Evolutionary conservation across 30 jellyfish, hydroid and myxozoan genomes (phyloP).

Genomic region (Chrysaora quinquecirrha): DNA sequence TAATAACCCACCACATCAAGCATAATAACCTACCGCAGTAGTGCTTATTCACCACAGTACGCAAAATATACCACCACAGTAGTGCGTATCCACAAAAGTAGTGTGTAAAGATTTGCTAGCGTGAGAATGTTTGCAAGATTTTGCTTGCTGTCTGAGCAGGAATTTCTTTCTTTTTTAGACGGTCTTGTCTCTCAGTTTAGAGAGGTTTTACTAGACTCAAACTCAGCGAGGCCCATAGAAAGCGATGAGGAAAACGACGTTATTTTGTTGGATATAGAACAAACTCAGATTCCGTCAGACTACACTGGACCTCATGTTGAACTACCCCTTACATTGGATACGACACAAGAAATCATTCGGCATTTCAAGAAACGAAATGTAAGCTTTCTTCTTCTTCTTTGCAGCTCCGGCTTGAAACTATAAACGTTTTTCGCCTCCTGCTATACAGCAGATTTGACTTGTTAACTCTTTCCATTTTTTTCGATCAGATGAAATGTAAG

Average conservation of each 20-base stretch:
- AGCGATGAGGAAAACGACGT: neutral
- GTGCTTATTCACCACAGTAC: too few relatives aligned
- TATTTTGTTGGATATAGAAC: constrained; percentile 31
- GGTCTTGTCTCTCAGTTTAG: constrained; percentile 40
- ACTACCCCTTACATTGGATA: constrained; percentile 61
- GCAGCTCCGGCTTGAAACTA: too few relatives aligned
- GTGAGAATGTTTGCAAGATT: too few relatives aligned
- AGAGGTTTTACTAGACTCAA: constrained; percentile 35
- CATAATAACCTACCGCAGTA: too few relatives aligned
- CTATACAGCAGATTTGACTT: too few relatives aligned
- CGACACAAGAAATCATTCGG: constrained; percentile 38
- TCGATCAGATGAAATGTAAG: neutral
- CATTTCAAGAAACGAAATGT: constrained; percentile 70
- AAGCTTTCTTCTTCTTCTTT: neutral
- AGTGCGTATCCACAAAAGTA: too few relatives aligned
- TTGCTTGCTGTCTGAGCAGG: too few relatives aligned
- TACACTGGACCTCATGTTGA: constrained; percentile 77
- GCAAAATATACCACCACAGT: too few relatives aligned
- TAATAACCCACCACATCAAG: too few relatives aligned
- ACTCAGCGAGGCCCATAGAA: constrained; percentile 15
- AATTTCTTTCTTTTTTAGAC: constrained; percentile 20
- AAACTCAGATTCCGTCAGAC: constrained; percentile 26
- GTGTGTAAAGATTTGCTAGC: too few relatives aligned
- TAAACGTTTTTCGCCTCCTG: too few relatives aligned
- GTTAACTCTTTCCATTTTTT: too few relatives aligned